Percentiles rank a stretch among this genome's conserved stretches.
phyloP scores from a whole-genome alignment of 35 echinoderm and acorn worm genomes.

The Acanthaster planci region DNA sequence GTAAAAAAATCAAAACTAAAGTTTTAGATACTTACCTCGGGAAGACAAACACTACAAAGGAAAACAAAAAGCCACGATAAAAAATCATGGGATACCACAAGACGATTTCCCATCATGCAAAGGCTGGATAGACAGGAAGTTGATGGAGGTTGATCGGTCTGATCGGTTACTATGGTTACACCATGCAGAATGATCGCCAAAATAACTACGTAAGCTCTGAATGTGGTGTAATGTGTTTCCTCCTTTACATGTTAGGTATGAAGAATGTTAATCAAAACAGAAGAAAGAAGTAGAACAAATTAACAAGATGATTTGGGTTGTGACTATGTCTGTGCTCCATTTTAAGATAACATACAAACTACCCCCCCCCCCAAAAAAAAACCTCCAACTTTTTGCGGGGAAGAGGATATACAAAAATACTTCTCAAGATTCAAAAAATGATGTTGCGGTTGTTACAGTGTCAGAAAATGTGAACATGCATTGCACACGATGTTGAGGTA shows the following conservation, averaged over 20 bases:
- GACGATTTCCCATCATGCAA: conserved; percentile 21
- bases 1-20: background rate
- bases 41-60: conserved; percentile 15
- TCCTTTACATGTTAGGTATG: conserved; percentile 11
- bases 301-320: background rate
- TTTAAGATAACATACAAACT: background rate
- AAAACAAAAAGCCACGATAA: background rate
- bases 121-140: background rate
- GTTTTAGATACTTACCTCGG: conserved; percentile 3
- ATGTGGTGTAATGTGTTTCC: background rate
- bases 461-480: conserved; percentile 13
- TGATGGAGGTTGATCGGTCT: conserved; percentile 1
- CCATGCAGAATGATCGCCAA: conserved; percentile 25
- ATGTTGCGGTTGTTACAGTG: too few species aligned
- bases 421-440: too few species aligned
- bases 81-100: conserved; percentile 13
- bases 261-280: background rate
- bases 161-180: conserved; percentile 1
- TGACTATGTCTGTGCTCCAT: background rate
- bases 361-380: too few species aligned
- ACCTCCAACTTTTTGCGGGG: too few species aligned
- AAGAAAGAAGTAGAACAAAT: background rate
- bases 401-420: too few species aligned
- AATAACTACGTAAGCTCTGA: conserved; percentile 16
- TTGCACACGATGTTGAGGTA: too few species aligned